Conservation (phyloP, 2,797 vertebrate species). For the Pseudochromis fuscus region DNA sequence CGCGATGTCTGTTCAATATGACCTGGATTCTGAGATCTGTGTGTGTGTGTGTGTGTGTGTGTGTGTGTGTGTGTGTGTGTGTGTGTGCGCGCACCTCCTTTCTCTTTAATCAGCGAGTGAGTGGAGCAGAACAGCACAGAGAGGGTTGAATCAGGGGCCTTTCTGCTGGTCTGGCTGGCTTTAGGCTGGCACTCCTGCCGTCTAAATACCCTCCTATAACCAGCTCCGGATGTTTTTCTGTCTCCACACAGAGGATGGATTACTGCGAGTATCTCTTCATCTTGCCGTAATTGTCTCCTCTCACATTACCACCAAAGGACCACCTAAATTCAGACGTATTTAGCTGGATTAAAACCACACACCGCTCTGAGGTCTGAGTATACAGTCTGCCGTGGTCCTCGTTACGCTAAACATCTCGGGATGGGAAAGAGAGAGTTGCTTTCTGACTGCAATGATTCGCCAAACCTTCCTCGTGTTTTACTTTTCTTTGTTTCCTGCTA, state of each 20-base stretch:
- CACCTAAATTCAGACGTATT: constrained; percentile 71
- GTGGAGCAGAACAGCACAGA: constrained; percentile 68
- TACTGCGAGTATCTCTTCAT: constrained; percentile 69
- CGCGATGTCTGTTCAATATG: constrained; percentile 41
- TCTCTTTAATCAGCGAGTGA: constrained; percentile 78
- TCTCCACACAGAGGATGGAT: constrained; percentile 65
- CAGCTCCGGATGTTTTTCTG: constrained; percentile 73
- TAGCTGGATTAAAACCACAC: constrained; percentile 65
- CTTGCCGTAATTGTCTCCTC: constrained; percentile 71
- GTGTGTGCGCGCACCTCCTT: constrained; percentile 33
- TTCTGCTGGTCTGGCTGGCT: constrained; percentile 54
- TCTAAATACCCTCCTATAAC: constrained; percentile 68
- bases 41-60: constrained; percentile 31
- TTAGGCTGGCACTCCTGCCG: constrained; percentile 61
- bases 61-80: constrained; percentile 17
- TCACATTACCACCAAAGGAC: constrained; percentile 69
- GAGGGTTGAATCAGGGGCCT: constrained; percentile 62
- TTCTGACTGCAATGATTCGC: constrained; percentile 46
- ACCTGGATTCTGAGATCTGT: constrained; percentile 48
- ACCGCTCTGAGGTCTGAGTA: constrained; percentile 37
- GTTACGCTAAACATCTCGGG: constrained; percentile 18
- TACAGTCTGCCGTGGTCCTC: constrained; percentile 32
- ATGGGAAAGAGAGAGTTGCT: constrained; percentile 4
- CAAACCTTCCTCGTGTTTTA: neutral
- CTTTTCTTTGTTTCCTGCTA: neutral